Percentiles rank a stretch among this genome's conserved stretches.
phyloP scores from a whole-genome alignment of 2,888 invertebrate genomes.

The Drosophila limbata region DNA sequence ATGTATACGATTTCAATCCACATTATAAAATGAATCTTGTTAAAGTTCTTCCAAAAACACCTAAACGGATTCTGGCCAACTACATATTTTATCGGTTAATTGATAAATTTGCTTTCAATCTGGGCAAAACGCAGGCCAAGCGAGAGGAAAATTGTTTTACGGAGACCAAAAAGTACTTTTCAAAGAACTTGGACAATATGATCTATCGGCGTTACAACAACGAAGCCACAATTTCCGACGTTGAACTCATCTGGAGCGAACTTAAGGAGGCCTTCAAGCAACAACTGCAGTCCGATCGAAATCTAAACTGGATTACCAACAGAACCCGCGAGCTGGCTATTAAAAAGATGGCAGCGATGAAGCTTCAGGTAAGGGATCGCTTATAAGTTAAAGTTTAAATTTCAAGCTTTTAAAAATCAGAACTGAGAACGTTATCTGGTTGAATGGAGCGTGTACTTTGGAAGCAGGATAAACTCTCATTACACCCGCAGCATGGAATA shows the following conservation, averaged over 20 bases:
- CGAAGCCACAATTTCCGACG: constrained; percentile 66
- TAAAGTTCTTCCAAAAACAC: constrained; percentile 51
- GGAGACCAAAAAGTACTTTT: constrained; percentile 67
- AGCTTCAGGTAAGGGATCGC: constrained; percentile 63
- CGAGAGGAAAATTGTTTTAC: constrained; percentile 62
- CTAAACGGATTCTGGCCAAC: constrained; percentile 75
- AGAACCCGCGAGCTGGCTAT: constrained; percentile 67
- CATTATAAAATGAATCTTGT: constrained; percentile 73
- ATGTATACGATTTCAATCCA: constrained; percentile 68
- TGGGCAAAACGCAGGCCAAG: constrained; percentile 31
- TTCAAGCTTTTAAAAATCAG: too few relatives aligned
- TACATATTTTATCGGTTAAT: constrained; percentile 80
- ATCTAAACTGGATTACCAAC: constrained; percentile 68
- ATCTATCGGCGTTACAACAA: constrained; percentile 73
- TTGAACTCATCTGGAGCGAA: constrained; percentile 78
- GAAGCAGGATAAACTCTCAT: too few relatives aligned
- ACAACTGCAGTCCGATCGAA: constrained; percentile 49
- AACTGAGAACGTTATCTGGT: too few relatives aligned
- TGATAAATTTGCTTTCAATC: constrained; percentile 58
- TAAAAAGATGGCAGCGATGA: constrained; percentile 73
- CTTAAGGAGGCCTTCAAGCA: constrained; percentile 72
- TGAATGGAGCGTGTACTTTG: too few relatives aligned
- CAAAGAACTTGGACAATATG: constrained; percentile 83
- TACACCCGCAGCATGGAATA: too few relatives aligned
- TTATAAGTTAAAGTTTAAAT: too few relatives aligned